Evolutionary conservation across 2,797 vertebrate genomes (phyloP), one percentile per base, ranked within the genome.

Genomic region (Sebastes oblongus): DNA sequence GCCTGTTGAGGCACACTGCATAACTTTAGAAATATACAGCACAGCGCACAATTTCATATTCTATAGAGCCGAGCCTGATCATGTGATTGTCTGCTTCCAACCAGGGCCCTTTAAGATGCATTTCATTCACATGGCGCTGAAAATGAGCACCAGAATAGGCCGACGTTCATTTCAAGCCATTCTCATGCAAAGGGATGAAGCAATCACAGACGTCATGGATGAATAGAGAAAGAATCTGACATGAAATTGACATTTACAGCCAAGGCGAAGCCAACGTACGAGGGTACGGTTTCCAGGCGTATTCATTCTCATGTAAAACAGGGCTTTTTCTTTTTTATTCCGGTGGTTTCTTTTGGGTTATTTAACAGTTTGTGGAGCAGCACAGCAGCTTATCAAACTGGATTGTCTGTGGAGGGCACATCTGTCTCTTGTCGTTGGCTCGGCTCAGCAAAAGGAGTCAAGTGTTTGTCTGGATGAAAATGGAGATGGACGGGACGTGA

Each of bases 191-290:
- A 92, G 73, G 64, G 86, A 89, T 80, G 89, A 89, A 91, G 92
- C 91, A 92, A 91, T 93, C 90, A 89, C 78, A 72, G 77, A 69
- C 70, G 84, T 89, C 92, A 92, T 88, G 90, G 89, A 86, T 93
- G 93, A 90, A 89, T 77, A 77, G 83, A 86, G 83, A 84, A 69
- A 79, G 89, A 86, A 89, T 78, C 87, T 89, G 86, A 94, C 93
- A 92, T 86, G 87, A 89, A 93, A 94, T 92, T 91, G 91, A 94
- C 93, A 92, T 93, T 94, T 93, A 79, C 88, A 91, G 86, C 84
- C 70, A 24, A 88, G 84, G 80, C 72, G 32, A 81, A 77, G 87
- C 52, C 74, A 50, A 70, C n/a, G 42, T 66, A 75, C 59, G 77
- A 72, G 67, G 82, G 32, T 66, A 80, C 27, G 73, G 70, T 85